phyloP scores from a whole-genome alignment of 2,113 vertebrate species.

The Mola mola region DNA sequence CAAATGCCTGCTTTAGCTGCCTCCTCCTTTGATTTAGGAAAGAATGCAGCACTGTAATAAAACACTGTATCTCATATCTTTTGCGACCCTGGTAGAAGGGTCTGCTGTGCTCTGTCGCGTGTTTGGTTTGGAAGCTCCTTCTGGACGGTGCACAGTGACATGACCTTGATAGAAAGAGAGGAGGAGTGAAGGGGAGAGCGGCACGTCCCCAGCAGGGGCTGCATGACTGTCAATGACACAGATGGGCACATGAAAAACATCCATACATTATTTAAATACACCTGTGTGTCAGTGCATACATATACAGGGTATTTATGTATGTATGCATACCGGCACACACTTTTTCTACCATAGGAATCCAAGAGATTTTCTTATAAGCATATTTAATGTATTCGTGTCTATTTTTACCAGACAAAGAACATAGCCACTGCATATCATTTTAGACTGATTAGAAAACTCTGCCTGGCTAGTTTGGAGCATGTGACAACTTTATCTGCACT shows the following conservation, averaged over 20 bases:
- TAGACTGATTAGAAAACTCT: conserved; percentile 20
- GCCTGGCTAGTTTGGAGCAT: conserved; percentile 9
- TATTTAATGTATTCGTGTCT: conserved; percentile 7
- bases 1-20: conserved; percentile 53
- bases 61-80: conserved; percentile 16
- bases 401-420: conserved; percentile 10
- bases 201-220: conserved; percentile 66
- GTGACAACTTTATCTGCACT: too few species aligned
- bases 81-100: conserved; percentile 27
- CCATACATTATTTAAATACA: conserved; percentile 69
- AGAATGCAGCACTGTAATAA: conserved; percentile 43
- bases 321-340: background rate
- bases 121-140: conserved; percentile 48
- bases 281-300: conserved; percentile 24
- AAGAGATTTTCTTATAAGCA: conserved; percentile 2
- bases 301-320: conserved; percentile 18
- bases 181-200: conserved; percentile 47
- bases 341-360: background rate
- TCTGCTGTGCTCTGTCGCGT: conserved; percentile 12
- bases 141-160: conserved; percentile 56
- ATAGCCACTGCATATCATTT: conserved; percentile 10
- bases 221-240: conserved; percentile 60
- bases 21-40: conserved; percentile 52
- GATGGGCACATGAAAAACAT: conserved; percentile 52
- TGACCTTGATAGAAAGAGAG: conserved; percentile 69